These are phyloP conservation scores for Thymelicus acteon DNA, from an alignment of 2,888 invertebrate genomes.

Conservation along the genomic window DNA sequence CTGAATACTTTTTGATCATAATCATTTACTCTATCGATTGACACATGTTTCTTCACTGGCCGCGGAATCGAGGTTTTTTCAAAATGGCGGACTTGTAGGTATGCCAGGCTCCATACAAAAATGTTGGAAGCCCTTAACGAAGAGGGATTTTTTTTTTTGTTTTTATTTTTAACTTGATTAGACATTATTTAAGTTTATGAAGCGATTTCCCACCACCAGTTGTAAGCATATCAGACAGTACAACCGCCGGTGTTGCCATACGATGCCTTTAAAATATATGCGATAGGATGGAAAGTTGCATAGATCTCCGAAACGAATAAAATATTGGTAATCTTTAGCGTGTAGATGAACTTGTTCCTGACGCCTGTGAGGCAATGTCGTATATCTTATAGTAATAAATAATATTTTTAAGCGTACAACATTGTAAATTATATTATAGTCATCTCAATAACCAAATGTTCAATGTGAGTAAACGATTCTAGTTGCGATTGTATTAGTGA, in stretches of 20 bases:
- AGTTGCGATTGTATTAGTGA: slow-evolving; percentile 84
- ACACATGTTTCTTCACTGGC: no score
- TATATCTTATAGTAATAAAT: slow-evolving; percentile 75
- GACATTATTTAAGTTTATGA: not conserved
- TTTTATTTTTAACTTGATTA: no score
- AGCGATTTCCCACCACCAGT: slow-evolving; percentile 6
- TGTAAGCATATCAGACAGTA: slow-evolving; percentile 38
- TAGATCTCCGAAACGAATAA: slow-evolving; percentile 72
- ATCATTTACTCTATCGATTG: no score
- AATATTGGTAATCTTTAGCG: slow-evolving; percentile 77
- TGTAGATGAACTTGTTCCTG: slow-evolving; percentile 84
- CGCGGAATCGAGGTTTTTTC: no score
- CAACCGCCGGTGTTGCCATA: slow-evolving; percentile 40
- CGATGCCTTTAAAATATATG: slow-evolving; percentile 68
- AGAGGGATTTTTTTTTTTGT: no score
- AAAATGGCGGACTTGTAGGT: no score
- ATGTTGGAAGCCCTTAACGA: no score
- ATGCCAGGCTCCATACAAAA: no score
- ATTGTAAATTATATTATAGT: slow-evolving; percentile 64
- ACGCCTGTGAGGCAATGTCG: slow-evolving; percentile 81
- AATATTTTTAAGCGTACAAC: slow-evolving; percentile 72
- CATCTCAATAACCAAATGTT: slow-evolving; percentile 82
- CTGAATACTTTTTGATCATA: no score
- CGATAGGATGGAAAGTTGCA: slow-evolving; percentile 70
- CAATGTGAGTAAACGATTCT: slow-evolving; percentile 83